These are phyloP conservation scores for Tympanuchus pallidicinctus DNA, from an alignment of 2,113 vertebrate species.

Conservation along the genomic window DNA sequence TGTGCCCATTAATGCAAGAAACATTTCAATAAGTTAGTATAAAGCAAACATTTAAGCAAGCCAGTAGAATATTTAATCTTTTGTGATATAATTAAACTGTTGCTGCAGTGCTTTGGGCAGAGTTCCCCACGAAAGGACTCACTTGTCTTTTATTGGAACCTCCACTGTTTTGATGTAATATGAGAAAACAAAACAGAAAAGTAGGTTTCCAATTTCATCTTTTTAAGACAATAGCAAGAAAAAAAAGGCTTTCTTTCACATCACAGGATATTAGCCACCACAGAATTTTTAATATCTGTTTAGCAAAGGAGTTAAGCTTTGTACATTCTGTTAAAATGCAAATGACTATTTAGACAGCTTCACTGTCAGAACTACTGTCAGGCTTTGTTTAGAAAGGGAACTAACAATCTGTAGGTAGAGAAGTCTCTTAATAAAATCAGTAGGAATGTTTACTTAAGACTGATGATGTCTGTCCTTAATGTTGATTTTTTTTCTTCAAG, in stretches of 20 bases:
- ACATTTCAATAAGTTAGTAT: background rate
- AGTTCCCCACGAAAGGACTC: background rate
- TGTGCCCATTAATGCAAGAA: background rate
- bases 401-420: background rate
- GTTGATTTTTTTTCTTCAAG: conserved; percentile 67
- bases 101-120: background rate
- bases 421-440: background rate
- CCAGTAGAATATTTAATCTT: background rate
- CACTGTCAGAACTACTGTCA: background rate
- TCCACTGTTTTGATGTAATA: background rate
- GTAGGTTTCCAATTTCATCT: background rate
- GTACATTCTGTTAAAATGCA: background rate
- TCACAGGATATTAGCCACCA: background rate
- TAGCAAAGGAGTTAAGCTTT: background rate
- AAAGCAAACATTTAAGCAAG: conserved; percentile 1
- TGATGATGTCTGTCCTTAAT: background rate
- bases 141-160: background rate
- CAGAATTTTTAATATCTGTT: background rate
- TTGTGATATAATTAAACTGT: background rate
- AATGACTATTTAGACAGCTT: background rate
- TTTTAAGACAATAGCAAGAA: background rate
- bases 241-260: background rate
- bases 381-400: background rate
- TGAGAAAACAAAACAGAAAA: background rate
- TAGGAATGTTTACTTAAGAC: background rate